Conservation (phyloP, 2,113 vertebrate genomes). For the Strix uralensis region DNA sequence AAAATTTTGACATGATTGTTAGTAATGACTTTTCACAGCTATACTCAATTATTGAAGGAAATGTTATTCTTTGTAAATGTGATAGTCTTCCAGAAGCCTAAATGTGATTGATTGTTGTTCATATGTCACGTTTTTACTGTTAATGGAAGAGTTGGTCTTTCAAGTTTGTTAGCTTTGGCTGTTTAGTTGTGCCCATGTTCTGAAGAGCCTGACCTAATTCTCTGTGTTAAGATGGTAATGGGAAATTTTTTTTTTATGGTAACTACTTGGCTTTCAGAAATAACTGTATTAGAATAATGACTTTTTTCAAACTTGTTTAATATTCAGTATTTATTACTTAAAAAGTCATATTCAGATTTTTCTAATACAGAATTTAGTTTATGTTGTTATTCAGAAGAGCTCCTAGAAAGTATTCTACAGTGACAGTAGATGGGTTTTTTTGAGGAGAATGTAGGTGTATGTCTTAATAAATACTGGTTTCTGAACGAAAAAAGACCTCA, state of each 20-base stretch:
- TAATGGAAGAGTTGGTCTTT: background rate
- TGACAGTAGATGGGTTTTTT: background rate
- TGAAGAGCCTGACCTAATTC: background rate
- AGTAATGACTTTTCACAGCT: background rate
- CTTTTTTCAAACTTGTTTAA: background rate
- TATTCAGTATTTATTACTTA: background rate
- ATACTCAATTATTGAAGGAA: background rate
- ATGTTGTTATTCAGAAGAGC: background rate
- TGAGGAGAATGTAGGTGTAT: slow-evolving; percentile 16
- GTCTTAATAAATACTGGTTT: background rate
- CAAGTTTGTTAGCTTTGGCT: background rate
- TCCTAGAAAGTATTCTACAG: background rate
- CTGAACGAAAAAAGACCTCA: background rate
- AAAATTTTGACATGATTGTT: background rate
- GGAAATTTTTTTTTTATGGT: background rate
- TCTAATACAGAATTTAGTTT: background rate
- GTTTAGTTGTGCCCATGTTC: background rate
- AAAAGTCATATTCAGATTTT: background rate
- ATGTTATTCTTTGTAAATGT: background rate
- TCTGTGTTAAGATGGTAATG: background rate
- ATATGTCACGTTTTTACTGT: background rate
- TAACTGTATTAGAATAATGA: background rate
- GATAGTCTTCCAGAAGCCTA: background rate
- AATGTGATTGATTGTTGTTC: background rate
- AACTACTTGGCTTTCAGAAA: background rate